phyloP scores from a whole-genome alignment of 2,113 vertebrate genomes.

The Tragulus kanchil region DNA sequence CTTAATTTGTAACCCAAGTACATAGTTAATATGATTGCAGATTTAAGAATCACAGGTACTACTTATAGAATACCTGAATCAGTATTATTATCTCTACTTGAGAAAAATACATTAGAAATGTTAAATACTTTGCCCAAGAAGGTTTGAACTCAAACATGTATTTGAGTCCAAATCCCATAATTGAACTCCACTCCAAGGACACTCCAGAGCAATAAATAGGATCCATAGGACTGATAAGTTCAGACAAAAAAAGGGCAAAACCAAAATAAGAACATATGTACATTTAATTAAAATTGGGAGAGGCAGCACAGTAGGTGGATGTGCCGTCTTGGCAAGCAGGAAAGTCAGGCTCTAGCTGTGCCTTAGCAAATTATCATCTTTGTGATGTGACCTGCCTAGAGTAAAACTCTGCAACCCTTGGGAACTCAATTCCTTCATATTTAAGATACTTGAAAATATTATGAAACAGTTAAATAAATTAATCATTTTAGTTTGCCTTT shows the following conservation, averaged over 20 bases:
- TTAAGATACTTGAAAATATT: constrained; percentile 25
- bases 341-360: background rate
- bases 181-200: background rate
- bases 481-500: constrained; percentile 9
- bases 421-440: background rate
- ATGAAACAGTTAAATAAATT: constrained; percentile 51
- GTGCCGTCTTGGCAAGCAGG: constrained; percentile 33
- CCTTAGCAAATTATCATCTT: background rate
- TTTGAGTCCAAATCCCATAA: background rate
- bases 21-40: background rate
- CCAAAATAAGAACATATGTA: constrained; percentile 76
- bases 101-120: constrained; percentile 8
- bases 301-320: constrained; percentile 73
- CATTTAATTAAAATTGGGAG: constrained; percentile 78
- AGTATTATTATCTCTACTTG: background rate
- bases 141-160: constrained; percentile 1
- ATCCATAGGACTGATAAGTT: constrained; percentile 44
- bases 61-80: background rate
- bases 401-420: background rate
- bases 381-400: background rate
- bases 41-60: background rate
- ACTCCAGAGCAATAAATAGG: constrained; percentile 49
- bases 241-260: constrained; percentile 66
- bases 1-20: constrained; percentile 7
- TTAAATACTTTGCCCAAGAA: background rate